Base-by-base conservation (phyloP, 2,113 vertebrate species). In the Excalfactoria chinensis region DNA sequence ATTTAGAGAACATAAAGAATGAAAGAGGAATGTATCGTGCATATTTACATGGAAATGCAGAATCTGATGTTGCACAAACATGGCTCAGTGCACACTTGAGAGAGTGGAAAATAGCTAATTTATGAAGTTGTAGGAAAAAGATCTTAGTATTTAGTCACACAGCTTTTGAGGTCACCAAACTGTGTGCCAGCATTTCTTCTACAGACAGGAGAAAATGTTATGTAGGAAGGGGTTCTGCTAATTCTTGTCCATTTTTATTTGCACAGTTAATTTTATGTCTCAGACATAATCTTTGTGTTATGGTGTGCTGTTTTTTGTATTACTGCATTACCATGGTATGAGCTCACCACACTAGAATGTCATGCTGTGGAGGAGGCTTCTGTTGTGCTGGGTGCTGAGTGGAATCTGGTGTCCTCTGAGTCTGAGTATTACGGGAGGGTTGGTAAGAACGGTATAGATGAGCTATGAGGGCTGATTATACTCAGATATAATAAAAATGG, bases 1-100 rank as follows among this genome's bases (percentile, higher is more conserved):
- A 86, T 95, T 95, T 26, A 78, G 86, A 90, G 91, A 95, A 94
- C 81, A 78, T 71, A 48, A 81, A 88, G 48, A 92, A 49, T 84
- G 90, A 90, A 68, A 56, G 92, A 90, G 73, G 84, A 93, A 69
- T 92, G 70, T 28, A 49, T 94, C 89, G 86, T 94, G 76, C 48
- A 67, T 82, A 62, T 90, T 95, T 89, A 78, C 40, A 46, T n/a
- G 18, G 70, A 93, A 89, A 58, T 93, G 70, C 62, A 90, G 58
- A 86, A 90, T 84, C 84, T 95, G 89, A 90, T 84, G 41, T 5
- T 19, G 49, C 49, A 82, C n/a, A 85, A 89, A 17, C 2, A 3
- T 80, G 66, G 37, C 28, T 11, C 37, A 51, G 43, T 53, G 62
- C 73, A 43, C 68, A 43, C 84, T 70, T 84, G 74, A 75, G 66